Evolutionary conservation across 1,140 invertebrate species (phyloP).

Genomic region (Drosophila oshimai): DNA sequence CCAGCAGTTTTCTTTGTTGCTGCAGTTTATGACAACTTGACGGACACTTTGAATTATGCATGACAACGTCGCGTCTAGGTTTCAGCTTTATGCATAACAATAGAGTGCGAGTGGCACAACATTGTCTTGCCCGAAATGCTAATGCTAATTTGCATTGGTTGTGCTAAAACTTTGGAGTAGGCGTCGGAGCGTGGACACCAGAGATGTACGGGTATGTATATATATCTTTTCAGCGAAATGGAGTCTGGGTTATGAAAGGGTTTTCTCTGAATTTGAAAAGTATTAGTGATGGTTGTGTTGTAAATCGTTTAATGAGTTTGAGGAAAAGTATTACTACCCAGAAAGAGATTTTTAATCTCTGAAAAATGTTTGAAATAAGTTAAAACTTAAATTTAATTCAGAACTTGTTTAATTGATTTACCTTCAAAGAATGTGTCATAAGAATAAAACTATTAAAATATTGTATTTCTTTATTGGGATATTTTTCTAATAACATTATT

Average conservation of each 20-base stretch:
- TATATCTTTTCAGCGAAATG: neutral
- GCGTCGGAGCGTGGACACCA: slow-evolving; percentile 32
- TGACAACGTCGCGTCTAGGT: slow-evolving; percentile 46
- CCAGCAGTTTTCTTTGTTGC: slow-evolving; percentile 19
- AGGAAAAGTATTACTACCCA: neutral
- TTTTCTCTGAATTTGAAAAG: slow-evolving; percentile 3
- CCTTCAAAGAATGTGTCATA: too few species aligned
- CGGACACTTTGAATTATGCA: slow-evolving; percentile 76
- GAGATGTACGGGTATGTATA: neutral
- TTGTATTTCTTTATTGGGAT: too few species aligned
- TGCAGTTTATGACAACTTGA: slow-evolving; percentile 74
- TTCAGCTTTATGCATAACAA: slow-evolving; percentile 64
- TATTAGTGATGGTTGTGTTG: slow-evolving; percentile 1
- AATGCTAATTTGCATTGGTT: slow-evolving; percentile 73
- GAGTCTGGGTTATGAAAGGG: neutral
- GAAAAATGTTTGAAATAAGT: too few species aligned
- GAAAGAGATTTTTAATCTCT: too few species aligned
- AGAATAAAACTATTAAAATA: too few species aligned
- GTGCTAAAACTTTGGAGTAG: slow-evolving; percentile 46
- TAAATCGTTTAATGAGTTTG: neutral
- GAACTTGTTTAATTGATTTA: too few species aligned
- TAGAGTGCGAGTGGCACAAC: slow-evolving; percentile 48
- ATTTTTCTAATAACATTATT: too few species aligned
- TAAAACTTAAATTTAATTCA: too few species aligned
- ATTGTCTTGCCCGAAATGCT: slow-evolving; percentile 69